phyloP scores from a whole-genome alignment of 2,113 vertebrate genomes.

The Asarcornis scutulata region DNA sequence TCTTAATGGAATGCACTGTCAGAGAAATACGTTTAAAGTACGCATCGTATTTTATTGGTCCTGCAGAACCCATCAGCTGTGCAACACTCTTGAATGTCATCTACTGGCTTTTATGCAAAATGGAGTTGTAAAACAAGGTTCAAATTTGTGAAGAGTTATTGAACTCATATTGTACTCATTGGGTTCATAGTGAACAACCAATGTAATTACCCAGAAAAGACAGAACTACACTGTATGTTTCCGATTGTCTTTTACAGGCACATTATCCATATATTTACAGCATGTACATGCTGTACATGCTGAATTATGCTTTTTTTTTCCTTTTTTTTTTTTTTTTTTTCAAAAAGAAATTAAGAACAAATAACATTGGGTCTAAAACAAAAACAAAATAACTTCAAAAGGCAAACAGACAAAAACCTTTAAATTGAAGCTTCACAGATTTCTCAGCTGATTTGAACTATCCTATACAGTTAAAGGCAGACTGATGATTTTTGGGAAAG shows the following conservation, averaged over 20 bases:
- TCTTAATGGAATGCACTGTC: neutral
- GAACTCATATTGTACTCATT: neutral
- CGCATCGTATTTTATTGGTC: neutral
- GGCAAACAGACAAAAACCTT: neutral
- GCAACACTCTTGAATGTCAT: neutral
- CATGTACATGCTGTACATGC: neutral
- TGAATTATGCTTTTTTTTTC: neutral
- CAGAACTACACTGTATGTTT: neutral
- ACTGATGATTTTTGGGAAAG: neutral
- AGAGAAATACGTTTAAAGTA: neutral
- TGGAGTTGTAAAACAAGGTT: conserved; percentile 1
- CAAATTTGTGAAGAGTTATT: conserved; percentile 6
- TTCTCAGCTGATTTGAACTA: neutral
- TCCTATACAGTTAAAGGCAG: fast-evolving
- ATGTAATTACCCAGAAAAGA: neutral
- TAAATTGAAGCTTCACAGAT: neutral
- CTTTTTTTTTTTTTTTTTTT: neutral
- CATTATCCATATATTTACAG: neutral
- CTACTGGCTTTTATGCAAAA: neutral
- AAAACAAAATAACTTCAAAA: neutral
- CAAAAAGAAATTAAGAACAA: neutral
- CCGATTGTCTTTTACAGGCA: neutral
- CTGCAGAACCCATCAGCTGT: neutral
- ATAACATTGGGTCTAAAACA: neutral
- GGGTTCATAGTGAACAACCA: neutral